Conservation (phyloP, 2,888 invertebrate species). For the Notodonta dromedarius region DNA sequence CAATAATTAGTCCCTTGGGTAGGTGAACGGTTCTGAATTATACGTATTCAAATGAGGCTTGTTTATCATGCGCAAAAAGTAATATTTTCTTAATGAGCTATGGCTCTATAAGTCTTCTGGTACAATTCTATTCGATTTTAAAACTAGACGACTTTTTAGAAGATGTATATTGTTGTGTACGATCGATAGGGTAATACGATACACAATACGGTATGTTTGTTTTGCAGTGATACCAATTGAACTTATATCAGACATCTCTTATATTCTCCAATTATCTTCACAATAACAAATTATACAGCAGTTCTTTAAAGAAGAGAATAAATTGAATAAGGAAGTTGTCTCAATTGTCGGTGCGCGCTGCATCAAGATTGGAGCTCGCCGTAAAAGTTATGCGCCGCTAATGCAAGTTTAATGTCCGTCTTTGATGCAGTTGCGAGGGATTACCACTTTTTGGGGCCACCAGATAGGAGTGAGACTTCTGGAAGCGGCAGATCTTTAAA, state of each 20-base stretch:
- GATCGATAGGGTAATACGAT: too few relatives aligned
- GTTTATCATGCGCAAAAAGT: too few relatives aligned
- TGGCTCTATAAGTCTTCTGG: too few relatives aligned
- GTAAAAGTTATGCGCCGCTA: conserved; percentile 66
- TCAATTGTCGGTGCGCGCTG: conserved; percentile 37
- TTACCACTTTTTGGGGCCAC: conserved; percentile 33
- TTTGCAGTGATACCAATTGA: too few relatives aligned
- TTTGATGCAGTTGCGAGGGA: conserved; percentile 66
- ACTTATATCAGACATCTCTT: too few relatives aligned
- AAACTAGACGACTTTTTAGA: too few relatives aligned
- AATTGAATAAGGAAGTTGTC: conserved; percentile 41
- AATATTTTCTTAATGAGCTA: too few relatives aligned
- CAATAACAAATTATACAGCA: background rate
- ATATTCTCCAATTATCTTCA: too few relatives aligned
- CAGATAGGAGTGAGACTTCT: background rate
- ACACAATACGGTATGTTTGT: too few relatives aligned
- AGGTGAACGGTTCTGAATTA: background rate
- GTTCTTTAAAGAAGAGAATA: conserved; percentile 35
- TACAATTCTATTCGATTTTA: too few relatives aligned
- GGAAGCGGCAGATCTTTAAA: background rate
- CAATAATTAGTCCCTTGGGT: background rate
- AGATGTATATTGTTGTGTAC: too few relatives aligned
- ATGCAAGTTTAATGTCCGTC: conserved; percentile 75
- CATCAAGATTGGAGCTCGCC: conserved; percentile 62
- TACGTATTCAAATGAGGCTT: background rate